phyloP scores from a whole-genome alignment of 2,888 invertebrate genomes.

The Conomelus anceps region DNA sequence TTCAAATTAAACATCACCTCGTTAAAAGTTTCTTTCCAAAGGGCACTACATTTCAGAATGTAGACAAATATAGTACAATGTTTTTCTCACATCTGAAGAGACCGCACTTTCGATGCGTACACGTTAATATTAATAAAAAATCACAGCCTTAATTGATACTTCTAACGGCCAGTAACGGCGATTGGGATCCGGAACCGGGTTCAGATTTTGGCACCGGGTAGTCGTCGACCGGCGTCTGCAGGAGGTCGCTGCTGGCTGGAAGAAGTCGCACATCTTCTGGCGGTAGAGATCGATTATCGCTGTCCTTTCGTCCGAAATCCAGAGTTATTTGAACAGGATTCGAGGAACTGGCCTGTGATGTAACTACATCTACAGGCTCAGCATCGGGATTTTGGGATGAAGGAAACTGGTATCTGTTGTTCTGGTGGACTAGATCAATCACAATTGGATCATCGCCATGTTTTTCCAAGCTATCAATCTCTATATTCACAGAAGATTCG shows the following conservation, averaged over 20 bases:
- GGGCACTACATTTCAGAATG: too few species aligned
- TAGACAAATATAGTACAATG: too few species aligned
- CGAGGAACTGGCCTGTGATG: not conserved
- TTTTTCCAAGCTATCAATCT: slow-evolving; percentile 34
- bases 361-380: slow-evolving; percentile 13
- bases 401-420: slow-evolving; percentile 11
- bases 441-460: slow-evolving; percentile 32
- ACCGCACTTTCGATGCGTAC: too few species aligned
- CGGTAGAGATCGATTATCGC: slow-evolving; percentile 24
- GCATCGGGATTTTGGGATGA: slow-evolving; percentile 6
- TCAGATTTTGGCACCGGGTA: slow-evolving; percentile 25
- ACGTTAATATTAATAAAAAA: not conserved
- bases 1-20: too few species aligned
- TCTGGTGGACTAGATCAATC: slow-evolving; percentile 32
- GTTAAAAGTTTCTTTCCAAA: too few species aligned
- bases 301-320: slow-evolving; percentile 32
- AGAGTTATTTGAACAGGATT: slow-evolving; percentile 33
- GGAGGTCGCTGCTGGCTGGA: not conserved
- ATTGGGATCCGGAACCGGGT: slow-evolving; percentile 32
- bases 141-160: slow-evolving; percentile 1
- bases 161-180: slow-evolving; percentile 30
- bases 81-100: not conserved
- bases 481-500: slow-evolving; percentile 34
- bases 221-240: not conserved
- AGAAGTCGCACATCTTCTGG: not conserved